A percentile compares a stretch with the other conserved stretches of the same genome.
These are phyloP conservation scores for Motacilla alba DNA, from an alignment of 2,113 vertebrate species.

Conservation along the genomic window DNA sequence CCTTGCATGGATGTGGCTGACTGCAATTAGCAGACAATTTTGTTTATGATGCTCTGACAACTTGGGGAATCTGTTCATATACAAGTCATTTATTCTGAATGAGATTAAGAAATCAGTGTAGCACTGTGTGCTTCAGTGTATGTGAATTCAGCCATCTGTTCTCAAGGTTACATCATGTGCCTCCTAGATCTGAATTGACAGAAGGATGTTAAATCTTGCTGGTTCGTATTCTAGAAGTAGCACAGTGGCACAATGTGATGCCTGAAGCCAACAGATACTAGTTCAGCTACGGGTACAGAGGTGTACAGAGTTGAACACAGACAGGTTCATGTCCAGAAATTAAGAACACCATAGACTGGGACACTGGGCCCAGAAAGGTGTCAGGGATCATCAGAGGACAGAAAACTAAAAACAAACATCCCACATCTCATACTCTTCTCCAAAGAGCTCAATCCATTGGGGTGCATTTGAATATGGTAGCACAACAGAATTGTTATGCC, in stretches of 20 bases:
- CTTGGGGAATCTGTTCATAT: constrained; percentile 46
- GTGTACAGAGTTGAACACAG: not conserved
- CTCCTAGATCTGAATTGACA: constrained; percentile 34
- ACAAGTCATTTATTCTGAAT: constrained; percentile 56
- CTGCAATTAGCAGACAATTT: constrained; percentile 47
- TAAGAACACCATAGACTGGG: not conserved
- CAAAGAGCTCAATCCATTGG: not conserved
- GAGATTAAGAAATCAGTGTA: constrained; percentile 59
- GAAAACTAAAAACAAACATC: not conserved
- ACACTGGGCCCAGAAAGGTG: not conserved
- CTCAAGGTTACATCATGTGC: not conserved
- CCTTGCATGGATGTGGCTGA: constrained; percentile 15
- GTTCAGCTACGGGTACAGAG: not conserved
- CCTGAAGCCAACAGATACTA: not conserved
- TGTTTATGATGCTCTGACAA: constrained; percentile 52
- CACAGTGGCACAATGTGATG: not conserved
- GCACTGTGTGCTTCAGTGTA: constrained; percentile 7
- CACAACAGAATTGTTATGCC: not conserved
- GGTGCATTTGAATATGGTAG: not conserved
- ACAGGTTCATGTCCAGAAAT: not conserved
- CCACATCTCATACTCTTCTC: not conserved
- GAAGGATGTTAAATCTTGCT: constrained; percentile 39
- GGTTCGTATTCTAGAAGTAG: not conserved
- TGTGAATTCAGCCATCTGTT: constrained; percentile 58
- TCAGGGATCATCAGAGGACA: not conserved